phyloP scores from a whole-genome alignment of 2,113 vertebrate genomes.

The Pangasianodon hypophthalmus region DNA sequence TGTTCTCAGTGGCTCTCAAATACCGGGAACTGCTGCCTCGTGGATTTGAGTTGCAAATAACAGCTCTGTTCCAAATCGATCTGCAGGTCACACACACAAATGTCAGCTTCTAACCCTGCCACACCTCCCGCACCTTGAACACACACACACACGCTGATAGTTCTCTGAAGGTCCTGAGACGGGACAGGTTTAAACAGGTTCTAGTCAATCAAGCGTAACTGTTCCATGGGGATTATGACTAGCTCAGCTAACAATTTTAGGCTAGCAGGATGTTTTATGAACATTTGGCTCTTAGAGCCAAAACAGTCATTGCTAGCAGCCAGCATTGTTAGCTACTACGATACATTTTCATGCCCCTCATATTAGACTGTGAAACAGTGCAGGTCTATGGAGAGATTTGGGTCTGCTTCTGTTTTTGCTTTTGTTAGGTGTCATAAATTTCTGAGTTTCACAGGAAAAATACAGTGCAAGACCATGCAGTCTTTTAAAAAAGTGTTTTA shows the following conservation, averaged over 20 bases:
- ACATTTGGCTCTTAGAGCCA: neutral
- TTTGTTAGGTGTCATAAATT: neutral
- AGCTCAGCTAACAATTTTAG: neutral
- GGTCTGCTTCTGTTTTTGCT: neutral
- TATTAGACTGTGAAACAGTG: neutral
- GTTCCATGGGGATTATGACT: neutral
- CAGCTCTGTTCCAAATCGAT: slow-evolving; percentile 24
- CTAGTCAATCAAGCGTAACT: neutral
- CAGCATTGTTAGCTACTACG: neutral
- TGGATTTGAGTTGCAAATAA: slow-evolving; percentile 58
- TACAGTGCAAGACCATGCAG: neutral
- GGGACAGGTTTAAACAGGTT: neutral
- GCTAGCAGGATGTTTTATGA: neutral
- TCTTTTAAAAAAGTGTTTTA: neutral
- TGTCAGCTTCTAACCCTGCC: slow-evolving; percentile 8
- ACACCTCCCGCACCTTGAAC: slow-evolving; percentile 17
- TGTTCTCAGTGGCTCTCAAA: slow-evolving; percentile 18
- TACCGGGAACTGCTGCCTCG: slow-evolving; percentile 9
- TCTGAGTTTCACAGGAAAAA: neutral
- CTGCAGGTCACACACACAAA: slow-evolving; percentile 14
- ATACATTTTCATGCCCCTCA: neutral
- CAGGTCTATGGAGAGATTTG: neutral
- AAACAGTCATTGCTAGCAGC: neutral
- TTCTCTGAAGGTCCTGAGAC: neutral
- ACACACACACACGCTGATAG: neutral